Percentiles rank a stretch among this genome's conserved stretches.
Evolutionary conservation across 2,888 invertebrate genomes (phyloP).

Genomic region (Ethmia dodecea): DNA sequence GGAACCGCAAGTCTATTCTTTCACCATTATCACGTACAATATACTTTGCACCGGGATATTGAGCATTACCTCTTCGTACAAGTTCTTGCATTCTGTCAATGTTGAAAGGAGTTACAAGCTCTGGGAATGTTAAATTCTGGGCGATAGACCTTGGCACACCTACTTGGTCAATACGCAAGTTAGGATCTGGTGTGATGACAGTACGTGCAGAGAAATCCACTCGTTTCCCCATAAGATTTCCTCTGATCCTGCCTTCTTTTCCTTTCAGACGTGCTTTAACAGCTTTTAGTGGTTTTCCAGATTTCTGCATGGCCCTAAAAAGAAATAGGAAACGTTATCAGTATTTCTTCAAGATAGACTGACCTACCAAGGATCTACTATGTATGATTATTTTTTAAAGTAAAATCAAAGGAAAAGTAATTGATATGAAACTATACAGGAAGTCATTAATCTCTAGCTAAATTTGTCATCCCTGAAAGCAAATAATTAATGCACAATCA

Average conservation of each 20-base stretch:
- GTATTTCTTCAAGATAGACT: too few species aligned
- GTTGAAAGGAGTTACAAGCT: constrained; percentile 99
- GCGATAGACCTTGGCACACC: constrained; percentile 99
- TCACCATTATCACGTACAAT: constrained; percentile 99
- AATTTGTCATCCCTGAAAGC: too few species aligned
- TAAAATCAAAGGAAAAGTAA: too few species aligned
- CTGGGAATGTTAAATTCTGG: constrained; percentile 99
- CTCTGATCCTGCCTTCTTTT: constrained; percentile 99
- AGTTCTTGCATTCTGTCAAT: constrained; percentile 96
- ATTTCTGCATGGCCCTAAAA: constrained; percentile 97
- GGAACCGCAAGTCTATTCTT: constrained; percentile 97
- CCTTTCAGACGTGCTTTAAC: constrained; percentile 97
- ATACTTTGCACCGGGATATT: constrained; percentile 99
- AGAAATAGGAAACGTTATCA: too few species aligned
- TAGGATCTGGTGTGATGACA: constrained; percentile 98
- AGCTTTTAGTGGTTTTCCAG: constrained; percentile 98
- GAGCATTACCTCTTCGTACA: constrained; percentile 96
- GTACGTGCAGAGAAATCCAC: constrained; percentile 99
- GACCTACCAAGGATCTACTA: too few species aligned
- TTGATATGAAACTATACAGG: too few species aligned
- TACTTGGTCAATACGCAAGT: constrained; percentile 96
- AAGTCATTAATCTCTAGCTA: too few species aligned
- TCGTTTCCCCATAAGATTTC: constrained; percentile 99
- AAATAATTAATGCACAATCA: not conserved
- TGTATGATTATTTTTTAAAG: too few species aligned